phyloP scores from a whole-genome alignment of 1,140 invertebrate genomes.

The Megalonaias nervosa region DNA sequence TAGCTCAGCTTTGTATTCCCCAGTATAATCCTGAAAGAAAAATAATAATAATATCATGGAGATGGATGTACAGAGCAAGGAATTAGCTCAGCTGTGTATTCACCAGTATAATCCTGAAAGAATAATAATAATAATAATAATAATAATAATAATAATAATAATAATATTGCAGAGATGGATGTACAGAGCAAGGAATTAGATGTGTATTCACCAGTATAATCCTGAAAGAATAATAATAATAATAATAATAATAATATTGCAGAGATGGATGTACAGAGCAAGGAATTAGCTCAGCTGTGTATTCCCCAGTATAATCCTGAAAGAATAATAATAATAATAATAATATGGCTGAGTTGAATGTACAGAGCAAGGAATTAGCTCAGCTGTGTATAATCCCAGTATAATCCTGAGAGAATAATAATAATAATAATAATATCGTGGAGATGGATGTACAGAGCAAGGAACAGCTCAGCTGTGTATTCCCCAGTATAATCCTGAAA shows the following conservation, averaged over 20 bases:
- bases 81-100: slow-evolving; percentile 70
- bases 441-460: slow-evolving; percentile 63
- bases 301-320: slow-evolving; percentile 71
- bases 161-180: slow-evolving; percentile 1
- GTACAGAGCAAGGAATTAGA: slow-evolving; percentile 71
- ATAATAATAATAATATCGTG: background rate
- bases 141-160: too few relatives aligned
- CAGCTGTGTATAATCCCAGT: slow-evolving; percentile 72
- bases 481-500: slow-evolving; percentile 71
- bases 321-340: slow-evolving; percentile 19
- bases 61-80: slow-evolving; percentile 70
- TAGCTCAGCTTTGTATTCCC: slow-evolving; percentile 70
- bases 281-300: slow-evolving; percentile 71
- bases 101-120: slow-evolving; percentile 70
- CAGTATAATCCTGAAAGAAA: slow-evolving; percentile 68
- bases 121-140: slow-evolving; percentile 5
- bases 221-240: too few relatives aligned
- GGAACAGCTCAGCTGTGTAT: slow-evolving; percentile 71
- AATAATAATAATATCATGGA: slow-evolving; percentile 19
- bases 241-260: too few relatives aligned
- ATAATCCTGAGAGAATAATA: slow-evolving; percentile 61
- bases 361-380: slow-evolving; percentile 72
- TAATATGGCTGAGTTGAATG: slow-evolving; percentile 19
- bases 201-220: slow-evolving; percentile 71
- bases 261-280: slow-evolving; percentile 69